Percentiles rank a stretch among this genome's conserved stretches.
Conservation (phyloP, 37 sponge, comb jelly and placozoan species). For the Amphimedon queenslandica region DNA sequence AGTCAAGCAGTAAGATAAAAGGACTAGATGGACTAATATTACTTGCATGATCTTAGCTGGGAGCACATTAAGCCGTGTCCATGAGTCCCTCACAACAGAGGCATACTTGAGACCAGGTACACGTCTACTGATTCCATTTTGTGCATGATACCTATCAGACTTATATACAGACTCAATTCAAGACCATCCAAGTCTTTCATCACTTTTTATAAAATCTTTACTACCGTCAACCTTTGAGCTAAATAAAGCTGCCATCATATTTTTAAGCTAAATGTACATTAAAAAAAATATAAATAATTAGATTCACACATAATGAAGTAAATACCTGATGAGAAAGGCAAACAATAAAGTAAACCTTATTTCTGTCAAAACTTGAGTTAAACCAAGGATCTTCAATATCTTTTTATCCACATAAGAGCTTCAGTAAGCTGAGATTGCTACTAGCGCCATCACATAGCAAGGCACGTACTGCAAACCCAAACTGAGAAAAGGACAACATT, state of each 20-base stretch:
- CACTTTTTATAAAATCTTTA: constrained; percentile 1
- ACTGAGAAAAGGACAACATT: constrained; percentile 14
- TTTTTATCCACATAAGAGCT: constrained; percentile 3
- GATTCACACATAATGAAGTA: neutral
- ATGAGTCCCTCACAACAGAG: neutral
- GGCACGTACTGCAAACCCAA: constrained; percentile 17
- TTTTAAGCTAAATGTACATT: neutral
- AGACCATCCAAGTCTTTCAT: constrained; percentile 1
- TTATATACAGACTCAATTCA: neutral
- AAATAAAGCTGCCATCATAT: constrained; percentile 11
- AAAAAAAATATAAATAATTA: no score
- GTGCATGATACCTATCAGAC: neutral
- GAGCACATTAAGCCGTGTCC: constrained; percentile 3
- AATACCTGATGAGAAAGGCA: constrained; percentile 16
- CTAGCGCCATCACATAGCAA: constrained; percentile 20
- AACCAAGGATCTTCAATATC: constrained; percentile 6
- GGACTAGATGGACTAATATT: neutral
- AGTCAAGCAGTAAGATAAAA: neutral
- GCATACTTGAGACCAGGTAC: constrained; percentile 9
- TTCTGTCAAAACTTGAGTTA: neutral
- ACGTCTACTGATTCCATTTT: constrained; percentile 3
- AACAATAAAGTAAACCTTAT: neutral
- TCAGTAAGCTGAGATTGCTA: constrained; percentile 4
- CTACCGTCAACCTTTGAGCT: neutral
- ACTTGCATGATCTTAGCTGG: constrained; percentile 20